Conservation (phyloP, 2,888 invertebrate genomes). For the Dusona sp. region DNA sequence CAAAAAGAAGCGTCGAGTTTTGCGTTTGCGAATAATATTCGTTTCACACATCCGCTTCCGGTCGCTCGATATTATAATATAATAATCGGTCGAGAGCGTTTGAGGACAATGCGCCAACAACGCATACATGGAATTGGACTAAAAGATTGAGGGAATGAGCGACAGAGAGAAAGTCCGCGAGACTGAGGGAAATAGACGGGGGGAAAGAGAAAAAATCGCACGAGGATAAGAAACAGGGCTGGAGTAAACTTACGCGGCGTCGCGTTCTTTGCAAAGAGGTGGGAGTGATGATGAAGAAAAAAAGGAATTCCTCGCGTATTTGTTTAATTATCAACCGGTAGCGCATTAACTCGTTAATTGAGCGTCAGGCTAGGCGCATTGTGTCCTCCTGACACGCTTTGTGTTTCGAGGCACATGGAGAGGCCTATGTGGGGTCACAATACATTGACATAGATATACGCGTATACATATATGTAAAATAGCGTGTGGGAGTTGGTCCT, state of each 20-base stretch:
- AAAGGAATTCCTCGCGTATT: conserved; percentile 77
- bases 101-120: conserved; percentile 76
- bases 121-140: conserved; percentile 8
- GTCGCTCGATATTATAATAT: conserved; percentile 76
- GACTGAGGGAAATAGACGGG: conserved; percentile 41
- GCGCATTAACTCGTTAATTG: conserved; percentile 85
- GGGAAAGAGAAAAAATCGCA: conserved; percentile 61
- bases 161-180: conserved; percentile 59
- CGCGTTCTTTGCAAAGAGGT: conserved; percentile 28
- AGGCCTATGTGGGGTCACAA: conserved; percentile 31
- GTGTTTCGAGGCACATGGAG: conserved; percentile 72
- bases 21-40: conserved; percentile 74
- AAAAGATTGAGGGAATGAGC: conserved; percentile 23
- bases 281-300: conserved; percentile 45
- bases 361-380: conserved; percentile 83
- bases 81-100: conserved; percentile 78
- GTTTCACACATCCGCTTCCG: conserved; percentile 85
- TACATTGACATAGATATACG: conserved; percentile 25
- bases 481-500: conserved; percentile 78
- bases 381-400: conserved; percentile 83
- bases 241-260: conserved; percentile 60
- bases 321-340: conserved; percentile 84
- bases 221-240: conserved; percentile 51
- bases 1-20: conserved; percentile 70
- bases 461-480: conserved; percentile 57